Conservation (phyloP, 2,888 invertebrate species). For the Cremastinae sp. region DNA sequence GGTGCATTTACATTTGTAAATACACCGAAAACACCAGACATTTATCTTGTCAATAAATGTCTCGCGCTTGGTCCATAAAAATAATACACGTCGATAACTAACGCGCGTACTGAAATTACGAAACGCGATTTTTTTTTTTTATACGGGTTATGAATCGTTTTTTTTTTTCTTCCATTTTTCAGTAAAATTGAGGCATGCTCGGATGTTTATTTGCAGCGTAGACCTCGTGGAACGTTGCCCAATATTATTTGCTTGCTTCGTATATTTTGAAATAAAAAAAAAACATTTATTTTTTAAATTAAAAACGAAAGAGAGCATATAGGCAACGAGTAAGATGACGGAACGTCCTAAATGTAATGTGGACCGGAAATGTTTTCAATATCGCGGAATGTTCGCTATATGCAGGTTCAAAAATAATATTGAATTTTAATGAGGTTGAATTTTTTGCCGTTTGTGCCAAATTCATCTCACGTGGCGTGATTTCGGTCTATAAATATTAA, state of each 20-base stretch:
- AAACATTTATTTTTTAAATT: background rate
- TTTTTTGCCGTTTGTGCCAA: conserved; percentile 26
- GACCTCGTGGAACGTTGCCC: conserved; percentile 1
- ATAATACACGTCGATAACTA: too few species aligned
- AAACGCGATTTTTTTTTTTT: too few species aligned
- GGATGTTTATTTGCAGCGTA: background rate
- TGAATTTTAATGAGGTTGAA: conserved; percentile 7
- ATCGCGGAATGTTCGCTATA: background rate
- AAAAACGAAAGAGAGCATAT: background rate
- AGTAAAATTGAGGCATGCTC: background rate
- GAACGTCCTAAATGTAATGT: background rate
- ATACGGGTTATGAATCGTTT: too few species aligned
- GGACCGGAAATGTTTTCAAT: conserved; percentile 19
- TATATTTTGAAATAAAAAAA: too few species aligned
- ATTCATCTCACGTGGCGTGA: conserved; percentile 7
- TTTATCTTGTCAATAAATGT: too few species aligned
- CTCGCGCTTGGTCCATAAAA: too few species aligned
- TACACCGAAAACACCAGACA: too few species aligned
- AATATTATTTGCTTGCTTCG: background rate
- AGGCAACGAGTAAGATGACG: background rate
- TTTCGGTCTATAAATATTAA: conserved; percentile 25
- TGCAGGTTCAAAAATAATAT: conserved; percentile 21
- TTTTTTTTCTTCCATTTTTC: background rate
- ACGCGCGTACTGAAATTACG: too few species aligned
- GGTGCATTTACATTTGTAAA: too few species aligned